Evolutionary conservation across 2,113 vertebrate genomes (phyloP).

Genomic region (Lethenteron reissneri): DNA sequence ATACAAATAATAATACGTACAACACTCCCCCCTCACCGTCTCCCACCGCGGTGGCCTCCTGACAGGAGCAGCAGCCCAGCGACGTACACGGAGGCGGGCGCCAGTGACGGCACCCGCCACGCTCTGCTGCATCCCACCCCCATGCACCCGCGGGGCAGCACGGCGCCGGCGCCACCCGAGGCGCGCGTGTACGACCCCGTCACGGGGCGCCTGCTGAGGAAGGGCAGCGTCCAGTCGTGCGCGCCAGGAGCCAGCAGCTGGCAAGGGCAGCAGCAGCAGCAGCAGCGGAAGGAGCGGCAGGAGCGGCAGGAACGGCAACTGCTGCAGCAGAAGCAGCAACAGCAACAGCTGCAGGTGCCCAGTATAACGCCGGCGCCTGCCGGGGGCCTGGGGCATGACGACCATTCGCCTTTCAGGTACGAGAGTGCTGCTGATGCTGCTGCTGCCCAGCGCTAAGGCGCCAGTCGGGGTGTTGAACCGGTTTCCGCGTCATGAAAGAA

Average conservation of each 20-base stretch:
- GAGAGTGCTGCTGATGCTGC: slow-evolving; percentile 13
- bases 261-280: too few relatives aligned
- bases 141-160: slow-evolving; percentile 28
- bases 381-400: slow-evolving; percentile 27
- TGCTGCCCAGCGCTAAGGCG: slow-evolving; percentile 23
- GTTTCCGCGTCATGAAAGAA: slow-evolving; percentile 35
- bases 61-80: slow-evolving; percentile 56
- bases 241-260: too few relatives aligned
- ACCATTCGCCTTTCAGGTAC: slow-evolving; percentile 61
- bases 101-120: too few relatives aligned
- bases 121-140: slow-evolving; percentile 37
- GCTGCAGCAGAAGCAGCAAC: too few relatives aligned
- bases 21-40: too few relatives aligned
- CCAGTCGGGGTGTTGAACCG: slow-evolving; percentile 33
- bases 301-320: too few relatives aligned
- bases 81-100: slow-evolving; percentile 25
- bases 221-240: slow-evolving; percentile 13
- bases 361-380: slow-evolving; percentile 16
- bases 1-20: too few relatives aligned
- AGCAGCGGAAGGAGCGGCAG: too few relatives aligned
- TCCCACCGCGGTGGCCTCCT: too few relatives aligned
- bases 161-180: slow-evolving; percentile 27
- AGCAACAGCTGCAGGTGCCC: too few relatives aligned
- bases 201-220: slow-evolving; percentile 76
- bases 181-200: slow-evolving; percentile 56